These are phyloP conservation scores for Caradrina clavipalpis DNA, from an alignment of 2,888 invertebrate species.

Conservation along the genomic window DNA sequence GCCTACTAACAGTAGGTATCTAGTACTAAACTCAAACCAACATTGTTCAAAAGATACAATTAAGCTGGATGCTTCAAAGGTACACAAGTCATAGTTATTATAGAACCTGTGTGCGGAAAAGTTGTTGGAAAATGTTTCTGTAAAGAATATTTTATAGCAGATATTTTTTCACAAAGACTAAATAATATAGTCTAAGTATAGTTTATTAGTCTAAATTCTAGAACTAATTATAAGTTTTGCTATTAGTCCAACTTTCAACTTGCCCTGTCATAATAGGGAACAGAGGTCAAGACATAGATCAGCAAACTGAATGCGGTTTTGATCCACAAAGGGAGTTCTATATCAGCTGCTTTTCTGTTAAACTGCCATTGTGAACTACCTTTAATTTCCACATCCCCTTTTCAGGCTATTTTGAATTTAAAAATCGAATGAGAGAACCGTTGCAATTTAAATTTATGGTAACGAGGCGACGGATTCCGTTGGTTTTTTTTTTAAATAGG, in stretches of 20 bases:
- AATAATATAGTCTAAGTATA: no score
- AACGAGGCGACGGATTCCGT: not conserved
- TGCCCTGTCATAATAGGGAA: not conserved
- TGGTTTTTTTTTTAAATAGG: conserved; percentile 13
- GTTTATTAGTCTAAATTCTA: not conserved
- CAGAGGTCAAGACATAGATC: conserved; percentile 6
- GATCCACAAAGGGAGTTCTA: conserved; percentile 7
- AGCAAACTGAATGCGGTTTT: conserved; percentile 9
- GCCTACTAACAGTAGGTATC: not conserved
- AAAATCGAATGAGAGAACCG: not conserved
- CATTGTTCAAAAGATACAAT: no score
- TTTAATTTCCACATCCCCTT: not conserved
- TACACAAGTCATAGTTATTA: no score
- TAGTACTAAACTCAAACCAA: no score
- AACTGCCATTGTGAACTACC: not conserved
- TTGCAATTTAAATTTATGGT: conserved; percentile 11
- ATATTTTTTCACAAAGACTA: not conserved
- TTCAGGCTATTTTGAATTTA: not conserved
- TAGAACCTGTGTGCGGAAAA: not conserved
- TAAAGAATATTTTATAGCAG: not conserved
- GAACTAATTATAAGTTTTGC: conserved; percentile 38
- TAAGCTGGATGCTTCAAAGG: no score
- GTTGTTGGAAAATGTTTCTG: not conserved
- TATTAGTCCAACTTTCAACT: not conserved
- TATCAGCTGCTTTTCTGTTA: conserved; percentile 15